phyloP scores from a whole-genome alignment of 2,888 invertebrate genomes.

The Aphrophora alni region DNA sequence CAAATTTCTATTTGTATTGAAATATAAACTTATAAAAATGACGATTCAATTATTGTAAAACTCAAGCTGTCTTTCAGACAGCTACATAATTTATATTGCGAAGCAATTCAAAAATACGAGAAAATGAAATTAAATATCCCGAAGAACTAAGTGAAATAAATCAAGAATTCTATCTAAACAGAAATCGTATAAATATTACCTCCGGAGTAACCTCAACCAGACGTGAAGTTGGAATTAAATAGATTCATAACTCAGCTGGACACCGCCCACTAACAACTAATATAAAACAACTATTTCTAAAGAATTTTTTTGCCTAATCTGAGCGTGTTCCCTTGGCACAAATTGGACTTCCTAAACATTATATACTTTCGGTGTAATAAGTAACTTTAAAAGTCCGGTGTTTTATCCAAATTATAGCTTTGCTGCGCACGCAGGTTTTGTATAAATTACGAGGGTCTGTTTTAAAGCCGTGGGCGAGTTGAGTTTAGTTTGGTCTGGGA shows the following conservation, averaged over 20 bases:
- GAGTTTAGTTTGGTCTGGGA: too few species aligned
- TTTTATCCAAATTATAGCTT: constrained; percentile 30
- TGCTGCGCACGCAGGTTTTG: constrained; percentile 29
- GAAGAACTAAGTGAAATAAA: neutral
- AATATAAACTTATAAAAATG: too few species aligned
- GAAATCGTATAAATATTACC: too few species aligned
- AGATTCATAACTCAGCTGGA: neutral
- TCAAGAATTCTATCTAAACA: neutral
- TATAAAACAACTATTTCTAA: neutral
- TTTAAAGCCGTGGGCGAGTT: neutral
- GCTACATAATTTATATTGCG: too few species aligned
- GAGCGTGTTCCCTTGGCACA: neutral
- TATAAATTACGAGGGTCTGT: neutral
- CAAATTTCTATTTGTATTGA: too few species aligned
- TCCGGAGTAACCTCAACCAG: too few species aligned
- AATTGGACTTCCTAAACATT: constrained; percentile 34
- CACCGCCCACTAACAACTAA: neutral
- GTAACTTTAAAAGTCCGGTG: constrained; percentile 27
- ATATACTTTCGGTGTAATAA: constrained; percentile 23
- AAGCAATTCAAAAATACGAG: neutral
- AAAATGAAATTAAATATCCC: neutral
- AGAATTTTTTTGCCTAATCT: neutral
- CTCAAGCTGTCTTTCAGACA: too few species aligned
- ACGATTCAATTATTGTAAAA: too few species aligned
- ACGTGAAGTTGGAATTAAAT: neutral